Evolutionary conservation across 2,888 invertebrate genomes (phyloP).

Genomic region (Amblyjoppa fuscipennis): DNA sequence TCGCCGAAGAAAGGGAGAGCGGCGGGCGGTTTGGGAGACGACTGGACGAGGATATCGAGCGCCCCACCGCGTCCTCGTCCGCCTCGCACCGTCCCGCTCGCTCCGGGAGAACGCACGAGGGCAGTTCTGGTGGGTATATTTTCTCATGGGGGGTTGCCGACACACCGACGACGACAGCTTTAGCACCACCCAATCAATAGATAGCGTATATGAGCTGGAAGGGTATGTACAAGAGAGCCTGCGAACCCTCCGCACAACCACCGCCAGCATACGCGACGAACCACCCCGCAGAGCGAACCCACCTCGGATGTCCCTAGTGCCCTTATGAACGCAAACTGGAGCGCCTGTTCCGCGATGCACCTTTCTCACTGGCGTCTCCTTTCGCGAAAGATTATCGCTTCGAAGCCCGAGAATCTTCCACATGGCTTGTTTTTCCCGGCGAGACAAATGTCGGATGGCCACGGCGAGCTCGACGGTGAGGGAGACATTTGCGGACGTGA

Average conservation of each 20-base stretch:
- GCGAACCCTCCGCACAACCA: constrained; percentile 17
- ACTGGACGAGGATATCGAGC: constrained; percentile 30
- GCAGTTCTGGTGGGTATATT: constrained; percentile 58
- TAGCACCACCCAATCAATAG: constrained; percentile 77
- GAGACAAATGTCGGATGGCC: constrained; percentile 28
- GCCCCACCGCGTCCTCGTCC: constrained; percentile 22
- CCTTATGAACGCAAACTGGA: constrained; percentile 28
- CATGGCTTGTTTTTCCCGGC: constrained; percentile 22
- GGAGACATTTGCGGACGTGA: constrained; percentile 30
- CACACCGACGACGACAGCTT: constrained; percentile 74
- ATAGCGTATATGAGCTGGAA: constrained; percentile 60
- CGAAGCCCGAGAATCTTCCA: background rate
- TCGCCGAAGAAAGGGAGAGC: constrained; percentile 62
- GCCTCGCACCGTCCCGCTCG: constrained; percentile 27
- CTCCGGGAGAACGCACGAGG: constrained; percentile 24
- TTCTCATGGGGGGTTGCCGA: constrained; percentile 50
- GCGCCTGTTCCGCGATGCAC: constrained; percentile 31
- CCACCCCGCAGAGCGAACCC: constrained; percentile 16
- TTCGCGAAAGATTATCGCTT: constrained; percentile 8
- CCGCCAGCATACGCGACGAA: constrained; percentile 14
- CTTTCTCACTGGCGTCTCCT: constrained; percentile 30
- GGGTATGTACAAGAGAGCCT: constrained; percentile 16
- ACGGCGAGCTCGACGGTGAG: constrained; percentile 9
- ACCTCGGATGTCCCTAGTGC: constrained; percentile 27
- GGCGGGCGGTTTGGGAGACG: constrained; percentile 46